Evolutionary conservation across 2,113 vertebrate genomes (phyloP), one percentile per base, ranked within the genome.

Genomic region (Mirounga angustirostris): DNA sequence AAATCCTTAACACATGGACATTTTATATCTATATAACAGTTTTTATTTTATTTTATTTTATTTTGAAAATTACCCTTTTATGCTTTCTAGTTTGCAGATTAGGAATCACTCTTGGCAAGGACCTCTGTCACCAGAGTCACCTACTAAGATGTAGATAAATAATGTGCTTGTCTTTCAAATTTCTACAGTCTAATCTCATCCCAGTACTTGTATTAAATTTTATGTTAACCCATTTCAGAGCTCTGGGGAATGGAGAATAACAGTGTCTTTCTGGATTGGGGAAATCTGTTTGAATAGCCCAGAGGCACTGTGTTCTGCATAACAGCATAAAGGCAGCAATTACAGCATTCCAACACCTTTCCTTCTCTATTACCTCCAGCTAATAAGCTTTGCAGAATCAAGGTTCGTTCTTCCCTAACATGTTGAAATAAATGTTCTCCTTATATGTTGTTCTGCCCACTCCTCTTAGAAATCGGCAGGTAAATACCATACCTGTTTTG

Each of bases 211-310:
- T 71, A 97, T 65, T 94, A 87, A 96, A 92, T 98, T 98, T 96
- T 16, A 33, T 85, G 88, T 71, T 95, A 67, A 85, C 50, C 63
- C 78, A 7, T 40, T 69, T 97, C 59, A 36, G 63, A 97, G 19
- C 71, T 98, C 89, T 89, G 71, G 95, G 46, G 50, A 95, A 10
- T 59, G 11, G 40, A 97, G 73, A 96, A 86, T 89, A 94, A 63
- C 1, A 95, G 30, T 52, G 15, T 95, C 88, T 97, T 93, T 97
- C 83, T 95, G 91, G 92, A 94, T 5, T 54, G 69, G 22, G 79
- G 28, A 96, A 98, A 87, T 83, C 96, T 95, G 94, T 98, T 95
- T 82, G 94, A 98, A 56, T 56, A 97, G 58, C 80, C 96, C 94
- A 67, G 46, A 97, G 91, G 65, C 95, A 50, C 67, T 86, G 0